Evolutionary conservation across 2,113 vertebrate species (phyloP).

Genomic region (Mirounga angustirostris): DNA sequence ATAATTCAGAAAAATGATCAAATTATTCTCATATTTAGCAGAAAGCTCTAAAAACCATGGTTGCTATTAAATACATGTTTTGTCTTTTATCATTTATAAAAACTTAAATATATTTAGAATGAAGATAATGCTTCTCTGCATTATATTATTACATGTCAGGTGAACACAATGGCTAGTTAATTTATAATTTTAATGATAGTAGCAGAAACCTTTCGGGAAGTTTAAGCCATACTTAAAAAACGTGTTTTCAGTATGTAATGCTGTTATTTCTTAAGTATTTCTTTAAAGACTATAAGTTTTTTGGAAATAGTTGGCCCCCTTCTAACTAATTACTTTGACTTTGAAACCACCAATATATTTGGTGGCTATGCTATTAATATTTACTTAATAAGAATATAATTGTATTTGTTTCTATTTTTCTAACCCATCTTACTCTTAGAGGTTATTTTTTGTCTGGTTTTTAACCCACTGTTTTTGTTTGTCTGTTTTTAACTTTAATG

Average conservation of each 20-base stretch:
- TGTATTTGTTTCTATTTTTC: background rate
- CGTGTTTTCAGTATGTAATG: background rate
- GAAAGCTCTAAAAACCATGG: background rate
- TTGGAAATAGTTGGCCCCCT: background rate
- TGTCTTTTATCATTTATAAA: background rate
- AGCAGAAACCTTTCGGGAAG: background rate
- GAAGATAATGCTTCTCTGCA: background rate
- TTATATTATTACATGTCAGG: background rate
- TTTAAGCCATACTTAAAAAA: background rate
- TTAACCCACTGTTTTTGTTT: background rate
- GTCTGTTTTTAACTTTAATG: background rate
- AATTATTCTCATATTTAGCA: background rate
- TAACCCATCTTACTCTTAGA: background rate
- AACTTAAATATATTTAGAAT: background rate
- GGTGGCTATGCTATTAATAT: background rate
- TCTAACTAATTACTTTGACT: background rate
- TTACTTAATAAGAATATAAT: background rate
- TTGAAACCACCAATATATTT: background rate
- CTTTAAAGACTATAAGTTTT: background rate
- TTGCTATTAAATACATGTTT: background rate
- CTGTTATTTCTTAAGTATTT: slow-evolving; percentile 21
- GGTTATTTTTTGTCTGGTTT: background rate
- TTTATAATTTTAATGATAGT: background rate
- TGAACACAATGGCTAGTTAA: background rate
- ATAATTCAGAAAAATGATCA: background rate